Base-by-base conservation (phyloP, 2,113 vertebrate species). In the Pogonocichla stellata region DNA sequence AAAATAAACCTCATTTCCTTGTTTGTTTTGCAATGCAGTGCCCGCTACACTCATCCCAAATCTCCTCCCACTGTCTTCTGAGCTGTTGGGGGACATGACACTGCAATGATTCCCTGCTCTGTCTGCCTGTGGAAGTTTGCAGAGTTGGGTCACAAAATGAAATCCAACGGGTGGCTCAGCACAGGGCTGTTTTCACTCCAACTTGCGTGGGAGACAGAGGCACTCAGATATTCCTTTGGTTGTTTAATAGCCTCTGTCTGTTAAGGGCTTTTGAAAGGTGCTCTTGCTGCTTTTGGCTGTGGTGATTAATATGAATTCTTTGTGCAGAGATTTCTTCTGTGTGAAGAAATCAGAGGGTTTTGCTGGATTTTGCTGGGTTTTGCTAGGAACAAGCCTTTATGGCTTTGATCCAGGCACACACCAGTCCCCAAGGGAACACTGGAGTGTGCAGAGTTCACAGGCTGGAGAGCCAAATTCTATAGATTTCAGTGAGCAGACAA, bases 241-340 rank as follows among this genome's bases (percentile, higher is more conserved):
- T 81, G 33, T 89, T 97, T 88, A 62, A 80, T 66, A 80, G 70
- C 78, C 71, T 92, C 66, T 94, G 33, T 85, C 70, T 94, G 19
- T 72, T 80, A 74, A 80, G 45, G 53, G 53, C 78, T 78, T 95
- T 84, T 91, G 78, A 90, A 95, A 97, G 92, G 81, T 95, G 73
- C 73, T 87, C 50, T 81, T 81, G 89, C 89, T 92, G 93, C 94
- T 92, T 80, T 90, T 91, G 87, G 85, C 84, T 58, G 25, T 77
- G 57, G 64, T 92, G 85, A 95, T 95, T 93, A 70, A 83, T 88
- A 43, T 6, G 62, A 93, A 82, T 80, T 86, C 90, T 92, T 88
- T 88, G 64, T 86, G 71, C 56, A 60, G 64, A 72, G 70, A 42
- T 89, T 86, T 92, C 69, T 86, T 81, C 80, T 60, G 56, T 58